Evolutionary conservation across 2,797 vertebrate genomes (phyloP).

Genomic region (Mormyrus hasselquistii): DNA sequence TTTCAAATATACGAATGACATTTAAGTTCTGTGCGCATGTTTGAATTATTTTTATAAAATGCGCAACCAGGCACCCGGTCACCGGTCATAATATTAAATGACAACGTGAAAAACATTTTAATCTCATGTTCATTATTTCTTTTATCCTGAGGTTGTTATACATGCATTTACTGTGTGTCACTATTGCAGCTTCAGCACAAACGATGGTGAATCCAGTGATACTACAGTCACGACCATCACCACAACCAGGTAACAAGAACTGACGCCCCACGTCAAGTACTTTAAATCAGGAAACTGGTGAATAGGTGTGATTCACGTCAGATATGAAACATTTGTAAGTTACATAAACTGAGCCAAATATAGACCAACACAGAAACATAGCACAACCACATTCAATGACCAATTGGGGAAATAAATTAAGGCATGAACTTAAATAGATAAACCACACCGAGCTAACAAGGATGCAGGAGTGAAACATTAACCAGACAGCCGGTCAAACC

Average conservation of each 20-base stretch:
- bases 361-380: neutral
- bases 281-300: neutral
- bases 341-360: neutral
- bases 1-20: neutral
- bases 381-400: neutral
- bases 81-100: neutral
- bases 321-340: neutral
- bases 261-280: neutral
- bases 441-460: neutral
- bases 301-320: neutral
- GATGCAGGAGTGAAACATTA: neutral
- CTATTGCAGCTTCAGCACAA: slow-evolving; percentile 46
- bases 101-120: neutral
- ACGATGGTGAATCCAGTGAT: slow-evolving; percentile 48
- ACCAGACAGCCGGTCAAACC: neutral
- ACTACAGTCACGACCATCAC: slow-evolving; percentile 29
- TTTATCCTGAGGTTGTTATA: neutral
- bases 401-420: neutral
- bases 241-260: slow-evolving; percentile 25
- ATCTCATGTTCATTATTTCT: neutral
- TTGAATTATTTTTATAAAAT: neutral
- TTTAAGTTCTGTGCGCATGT: neutral
- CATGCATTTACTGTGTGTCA: neutral
- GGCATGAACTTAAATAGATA: neutral
- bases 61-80: neutral